Evolutionary conservation across 1,140 invertebrate genomes (phyloP).

Genomic region (Tetragnatha versicolor): DNA sequence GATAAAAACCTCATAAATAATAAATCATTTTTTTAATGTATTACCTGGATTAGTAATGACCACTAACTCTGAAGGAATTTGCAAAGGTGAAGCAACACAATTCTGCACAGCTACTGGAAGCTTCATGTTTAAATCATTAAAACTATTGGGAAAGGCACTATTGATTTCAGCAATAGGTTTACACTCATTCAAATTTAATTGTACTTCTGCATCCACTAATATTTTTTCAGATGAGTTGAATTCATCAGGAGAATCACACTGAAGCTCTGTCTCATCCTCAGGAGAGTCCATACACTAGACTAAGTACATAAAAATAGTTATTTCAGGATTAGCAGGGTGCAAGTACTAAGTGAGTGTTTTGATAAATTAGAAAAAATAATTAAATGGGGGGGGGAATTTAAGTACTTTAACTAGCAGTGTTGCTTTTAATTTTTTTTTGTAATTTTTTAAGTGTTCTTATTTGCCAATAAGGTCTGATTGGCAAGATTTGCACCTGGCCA

Average conservation of each 20-base stretch:
- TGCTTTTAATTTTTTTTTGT: too few relatives aligned
- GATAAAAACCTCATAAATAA: too few relatives aligned
- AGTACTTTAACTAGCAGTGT: too few relatives aligned
- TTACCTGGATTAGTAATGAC: conserved; percentile 50
- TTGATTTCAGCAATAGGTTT: conserved; percentile 35
- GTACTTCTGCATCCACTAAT: conserved; percentile 28
- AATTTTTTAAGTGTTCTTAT: too few relatives aligned
- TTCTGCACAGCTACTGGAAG: conserved; percentile 25
- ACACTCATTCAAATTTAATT: conserved; percentile 34
- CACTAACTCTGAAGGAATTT: conserved; percentile 51
- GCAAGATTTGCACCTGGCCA: too few relatives aligned
- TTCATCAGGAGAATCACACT: conserved; percentile 33
- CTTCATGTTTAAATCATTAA: conserved; percentile 36
- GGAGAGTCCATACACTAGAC: conserved; percentile 50
- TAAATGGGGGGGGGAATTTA: too few relatives aligned
- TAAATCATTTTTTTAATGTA: too few relatives aligned
- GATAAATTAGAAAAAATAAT: too few relatives aligned
- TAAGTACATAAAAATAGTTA: neutral
- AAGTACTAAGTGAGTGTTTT: too few relatives aligned
- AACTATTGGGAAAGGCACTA: conserved; percentile 24
- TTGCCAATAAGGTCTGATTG: too few relatives aligned
- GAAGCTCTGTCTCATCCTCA: conserved; percentile 38
- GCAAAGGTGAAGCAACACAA: conserved; percentile 36
- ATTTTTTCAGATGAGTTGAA: conserved; percentile 7
- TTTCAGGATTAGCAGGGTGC: too few relatives aligned